Evolutionary conservation across 2,797 vertebrate species (phyloP).

Genomic region (Phoeniculus purpureus): DNA sequence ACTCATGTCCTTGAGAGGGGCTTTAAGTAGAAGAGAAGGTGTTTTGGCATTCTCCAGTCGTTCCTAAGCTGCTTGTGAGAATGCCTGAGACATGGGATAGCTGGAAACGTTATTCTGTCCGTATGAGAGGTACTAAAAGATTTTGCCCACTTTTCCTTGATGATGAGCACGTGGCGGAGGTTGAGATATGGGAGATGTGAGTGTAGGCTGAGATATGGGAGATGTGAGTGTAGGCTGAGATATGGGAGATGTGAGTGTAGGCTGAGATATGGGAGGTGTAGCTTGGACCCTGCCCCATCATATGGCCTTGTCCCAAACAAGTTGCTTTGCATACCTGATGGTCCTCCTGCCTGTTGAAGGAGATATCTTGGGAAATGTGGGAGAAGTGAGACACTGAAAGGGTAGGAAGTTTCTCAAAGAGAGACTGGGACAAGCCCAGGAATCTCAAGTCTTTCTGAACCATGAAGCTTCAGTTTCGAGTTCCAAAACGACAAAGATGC

Average conservation of each 20-base stretch:
- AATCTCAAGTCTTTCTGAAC: background rate
- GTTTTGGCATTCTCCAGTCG: background rate
- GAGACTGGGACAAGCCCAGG: background rate
- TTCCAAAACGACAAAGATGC: background rate
- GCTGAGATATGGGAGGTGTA: background rate
- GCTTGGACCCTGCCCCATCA: background rate
- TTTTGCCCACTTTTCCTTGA: background rate
- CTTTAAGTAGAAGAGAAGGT: background rate
- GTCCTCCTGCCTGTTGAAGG: background rate
- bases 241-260: background rate
- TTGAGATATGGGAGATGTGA: background rate
- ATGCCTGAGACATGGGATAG: background rate
- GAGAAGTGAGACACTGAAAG: background rate
- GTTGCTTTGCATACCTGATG: background rate
- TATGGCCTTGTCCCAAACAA: background rate
- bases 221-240: background rate
- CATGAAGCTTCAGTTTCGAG: background rate
- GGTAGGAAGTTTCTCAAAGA: background rate
- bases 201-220: background rate
- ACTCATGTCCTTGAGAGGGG: background rate
- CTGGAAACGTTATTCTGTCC: background rate
- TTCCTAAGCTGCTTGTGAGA: background rate
- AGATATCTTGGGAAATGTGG: background rate
- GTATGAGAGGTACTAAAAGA: background rate
- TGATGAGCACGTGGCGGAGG: background rate